Evolutionary conservation across 2,797 vertebrate genomes (phyloP), one percentile per base, ranked within the genome.

Genomic region (Oryzias sinensis): DNA sequence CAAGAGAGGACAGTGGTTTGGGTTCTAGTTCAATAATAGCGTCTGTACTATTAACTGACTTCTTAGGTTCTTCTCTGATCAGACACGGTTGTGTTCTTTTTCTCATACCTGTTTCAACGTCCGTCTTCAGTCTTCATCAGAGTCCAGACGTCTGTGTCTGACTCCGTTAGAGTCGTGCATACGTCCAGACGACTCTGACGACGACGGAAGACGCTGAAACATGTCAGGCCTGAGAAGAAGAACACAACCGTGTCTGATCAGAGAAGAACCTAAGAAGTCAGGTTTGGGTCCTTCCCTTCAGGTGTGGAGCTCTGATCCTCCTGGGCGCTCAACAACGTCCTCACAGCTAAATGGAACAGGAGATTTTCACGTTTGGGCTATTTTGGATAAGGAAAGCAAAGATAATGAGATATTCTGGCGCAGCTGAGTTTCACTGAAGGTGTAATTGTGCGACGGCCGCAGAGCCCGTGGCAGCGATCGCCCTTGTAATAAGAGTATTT

Each of bases 401-500:
- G 72, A 83, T 89, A 90, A 91, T 90, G 83, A 90, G 83, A 75
- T 87, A 83, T 90, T 89, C 84, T 78, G 78, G 83, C 79, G 87
- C 89, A 90, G 89, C 88, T 89, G 88, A 87, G 86, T 87, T 89
- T 85, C 61, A 81, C 85, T 91, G 84, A 88, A 88, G 83, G 87
- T 85, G 81, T 91, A 92, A 91, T 92, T 90, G 88, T 81, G 70
- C 59, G 69, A 85, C 80, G 81, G 84, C 73, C 74, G 77, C 58
- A 68, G 82, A 82, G 77, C 84, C 85, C 88, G 87, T 84, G 85
- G 88, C 88, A 78, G 88, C 68, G 58, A 49, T 74, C 70, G 56
- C 81, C 76, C 68, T 70, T 52, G 74, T 89, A 90, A 91, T 90
- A 88, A 87, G 90, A 89, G 87, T 86, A 90, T 90, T 84, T 87